Percentiles rank a stretch among this genome's conserved stretches.
Conservation (phyloP, 2,797 vertebrate species). For the Gymnothorax javanicus region DNA sequence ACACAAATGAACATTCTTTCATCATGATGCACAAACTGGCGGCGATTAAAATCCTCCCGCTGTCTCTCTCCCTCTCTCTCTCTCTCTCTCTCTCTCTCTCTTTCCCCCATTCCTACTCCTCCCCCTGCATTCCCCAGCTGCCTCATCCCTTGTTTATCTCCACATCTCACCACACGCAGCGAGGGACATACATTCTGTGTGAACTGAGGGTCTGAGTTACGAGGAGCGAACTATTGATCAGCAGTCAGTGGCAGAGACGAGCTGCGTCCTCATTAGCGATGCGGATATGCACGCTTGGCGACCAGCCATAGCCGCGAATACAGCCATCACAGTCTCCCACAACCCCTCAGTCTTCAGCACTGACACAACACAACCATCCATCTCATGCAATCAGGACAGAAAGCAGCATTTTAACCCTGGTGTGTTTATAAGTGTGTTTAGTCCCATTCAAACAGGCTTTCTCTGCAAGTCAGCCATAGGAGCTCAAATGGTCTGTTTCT, state of each 20-base stretch:
- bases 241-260: not conserved
- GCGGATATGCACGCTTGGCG: not conserved
- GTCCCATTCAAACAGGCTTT: not conserved
- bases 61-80: not conserved
- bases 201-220: not conserved
- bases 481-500: too few relatives aligned
- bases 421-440: not conserved
- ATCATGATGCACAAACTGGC: not conserved
- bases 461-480: not conserved
- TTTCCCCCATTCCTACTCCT: not conserved
- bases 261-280: slow-evolving; percentile 2
- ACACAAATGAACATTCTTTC: not conserved
- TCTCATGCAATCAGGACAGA: not conserved
- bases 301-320: not conserved
- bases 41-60: not conserved
- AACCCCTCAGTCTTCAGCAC: not conserved
- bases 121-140: not conserved
- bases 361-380: not conserved
- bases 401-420: not conserved
- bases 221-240: not conserved
- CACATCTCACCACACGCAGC: too few relatives aligned
- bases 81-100: not conserved
- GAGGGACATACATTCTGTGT: too few relatives aligned
- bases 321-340: not conserved
- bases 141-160: not conserved